These are phyloP conservation scores for Zosterops borbonicus DNA, from an alignment of 2,113 vertebrate genomes.

Conservation along the genomic window DNA sequence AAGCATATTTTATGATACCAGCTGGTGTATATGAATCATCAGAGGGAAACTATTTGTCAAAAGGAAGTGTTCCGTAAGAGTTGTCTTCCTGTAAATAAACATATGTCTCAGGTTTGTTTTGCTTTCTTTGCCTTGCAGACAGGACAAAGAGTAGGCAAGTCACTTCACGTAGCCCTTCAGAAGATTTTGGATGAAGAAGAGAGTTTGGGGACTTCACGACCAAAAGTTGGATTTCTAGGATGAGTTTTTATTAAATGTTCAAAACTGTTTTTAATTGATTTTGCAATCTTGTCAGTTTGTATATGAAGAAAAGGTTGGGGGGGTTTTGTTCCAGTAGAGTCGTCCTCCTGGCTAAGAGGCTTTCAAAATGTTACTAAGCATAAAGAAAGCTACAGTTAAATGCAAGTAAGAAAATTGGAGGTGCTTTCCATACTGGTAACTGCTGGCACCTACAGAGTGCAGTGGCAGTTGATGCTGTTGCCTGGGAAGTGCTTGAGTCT, in stretches of 20 bases:
- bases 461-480: background rate
- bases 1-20: background rate
- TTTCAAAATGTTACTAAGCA: background rate
- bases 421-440: background rate
- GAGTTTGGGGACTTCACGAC: slow-evolving; percentile 80
- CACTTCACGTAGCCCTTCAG: slow-evolving; percentile 84
- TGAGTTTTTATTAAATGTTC: slow-evolving; percentile 65
- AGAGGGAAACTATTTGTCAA: background rate
- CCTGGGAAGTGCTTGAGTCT: background rate
- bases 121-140: slow-evolving; percentile 73
- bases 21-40: slow-evolving; percentile 1
- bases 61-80: background rate
- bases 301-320: background rate
- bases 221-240: slow-evolving; percentile 92
- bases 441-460: background rate
- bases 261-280: background rate
- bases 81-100: background rate
- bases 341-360: background rate
- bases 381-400: background rate
- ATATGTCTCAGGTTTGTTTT: slow-evolving; percentile 5
- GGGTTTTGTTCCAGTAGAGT: background rate
- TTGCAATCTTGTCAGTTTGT: background rate
- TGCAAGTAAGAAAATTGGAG: background rate
- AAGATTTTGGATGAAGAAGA: slow-evolving; percentile 86
- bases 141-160: slow-evolving; percentile 88